These are phyloP conservation scores for Gymnoscelis rufifasciata DNA, from an alignment of 2,888 invertebrate genomes.

Conservation along the genomic window DNA sequence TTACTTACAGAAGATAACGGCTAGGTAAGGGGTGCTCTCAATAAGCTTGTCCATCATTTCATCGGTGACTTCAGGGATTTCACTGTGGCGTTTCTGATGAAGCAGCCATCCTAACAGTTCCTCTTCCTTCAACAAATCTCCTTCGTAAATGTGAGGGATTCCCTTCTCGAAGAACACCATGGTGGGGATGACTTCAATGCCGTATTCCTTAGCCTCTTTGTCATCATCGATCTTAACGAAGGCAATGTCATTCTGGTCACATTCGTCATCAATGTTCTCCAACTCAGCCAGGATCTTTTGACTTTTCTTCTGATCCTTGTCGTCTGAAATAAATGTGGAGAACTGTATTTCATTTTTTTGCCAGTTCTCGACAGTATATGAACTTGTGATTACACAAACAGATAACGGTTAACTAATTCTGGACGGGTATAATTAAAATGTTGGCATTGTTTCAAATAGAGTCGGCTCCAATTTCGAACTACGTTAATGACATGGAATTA, in stretches of 20 bases:
- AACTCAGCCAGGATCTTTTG: conserved; percentile 89
- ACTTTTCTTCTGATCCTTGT: conserved; percentile 94
- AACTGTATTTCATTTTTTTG: conserved; percentile 76
- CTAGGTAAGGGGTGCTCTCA: conserved; percentile 87
- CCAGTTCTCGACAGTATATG: conserved; percentile 61
- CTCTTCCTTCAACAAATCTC: conserved; percentile 94
- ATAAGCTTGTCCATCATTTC: conserved; percentile 96
- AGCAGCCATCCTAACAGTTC: conserved; percentile 93
- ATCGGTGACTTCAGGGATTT: conserved; percentile 94
- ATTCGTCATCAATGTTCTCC: conserved; percentile 96
- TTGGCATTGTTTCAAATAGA: conserved; percentile 48
- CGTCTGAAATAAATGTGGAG: conserved; percentile 82
- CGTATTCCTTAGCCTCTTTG: conserved; percentile 92
- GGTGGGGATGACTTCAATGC: conserved; percentile 89
- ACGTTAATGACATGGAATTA: conserved; percentile 6
- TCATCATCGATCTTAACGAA: conserved; percentile 95
- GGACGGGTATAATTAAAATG: conserved; percentile 29
- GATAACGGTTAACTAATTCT: conserved; percentile 14
- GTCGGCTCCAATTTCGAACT: conserved; percentile 11
- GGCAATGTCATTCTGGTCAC: conserved; percentile 93
- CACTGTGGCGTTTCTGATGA: conserved; percentile 93
- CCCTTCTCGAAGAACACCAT: conserved; percentile 87
- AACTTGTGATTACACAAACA: conserved; percentile 29
- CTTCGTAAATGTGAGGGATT: conserved; percentile 87
- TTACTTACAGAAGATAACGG: conserved; percentile 93